These are phyloP conservation scores for Morone chrysops DNA, from an alignment of 2,113 vertebrate genomes.

Conservation along the genomic window DNA sequence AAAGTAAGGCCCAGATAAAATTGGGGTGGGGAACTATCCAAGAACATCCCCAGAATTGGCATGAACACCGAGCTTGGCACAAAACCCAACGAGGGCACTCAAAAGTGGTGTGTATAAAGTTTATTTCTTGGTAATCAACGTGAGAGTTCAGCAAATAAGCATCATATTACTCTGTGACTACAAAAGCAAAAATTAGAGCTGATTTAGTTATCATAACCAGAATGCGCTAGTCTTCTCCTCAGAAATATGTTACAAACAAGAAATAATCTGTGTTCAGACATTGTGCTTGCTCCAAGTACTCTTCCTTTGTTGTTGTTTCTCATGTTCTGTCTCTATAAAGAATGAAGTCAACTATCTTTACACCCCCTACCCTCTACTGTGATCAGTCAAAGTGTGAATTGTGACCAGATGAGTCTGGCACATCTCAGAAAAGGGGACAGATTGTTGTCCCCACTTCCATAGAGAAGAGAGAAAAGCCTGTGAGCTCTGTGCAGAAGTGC, in stretches of 20 bases:
- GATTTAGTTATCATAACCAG: background rate
- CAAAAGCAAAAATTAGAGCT: background rate
- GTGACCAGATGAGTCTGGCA: background rate
- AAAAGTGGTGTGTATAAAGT: constrained; percentile 16
- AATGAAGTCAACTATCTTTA: background rate
- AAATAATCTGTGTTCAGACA: background rate
- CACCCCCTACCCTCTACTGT: background rate
- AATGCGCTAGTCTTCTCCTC: background rate
- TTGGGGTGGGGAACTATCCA: background rate
- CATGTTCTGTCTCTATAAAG: background rate
- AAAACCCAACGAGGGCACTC: background rate
- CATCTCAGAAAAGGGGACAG: background rate
- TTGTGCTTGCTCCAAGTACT: background rate
- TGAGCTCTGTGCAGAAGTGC: background rate
- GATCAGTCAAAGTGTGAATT: background rate
- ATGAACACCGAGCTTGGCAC: constrained; percentile 20
- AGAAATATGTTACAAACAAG: too few species aligned
- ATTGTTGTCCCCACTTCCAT: background rate
- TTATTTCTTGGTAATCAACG: constrained; percentile 23
- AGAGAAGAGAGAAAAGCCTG: background rate
- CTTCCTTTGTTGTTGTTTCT: background rate
- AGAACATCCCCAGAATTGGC: constrained; percentile 43
- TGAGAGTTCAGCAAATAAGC: constrained; percentile 11
- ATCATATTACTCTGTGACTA: constrained; percentile 13
- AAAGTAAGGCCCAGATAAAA: background rate